Percentiles rank a stretch among this genome's conserved stretches.
Evolutionary conservation across 2,888 invertebrate species (phyloP).

Genomic region (Amitus sp.): DNA sequence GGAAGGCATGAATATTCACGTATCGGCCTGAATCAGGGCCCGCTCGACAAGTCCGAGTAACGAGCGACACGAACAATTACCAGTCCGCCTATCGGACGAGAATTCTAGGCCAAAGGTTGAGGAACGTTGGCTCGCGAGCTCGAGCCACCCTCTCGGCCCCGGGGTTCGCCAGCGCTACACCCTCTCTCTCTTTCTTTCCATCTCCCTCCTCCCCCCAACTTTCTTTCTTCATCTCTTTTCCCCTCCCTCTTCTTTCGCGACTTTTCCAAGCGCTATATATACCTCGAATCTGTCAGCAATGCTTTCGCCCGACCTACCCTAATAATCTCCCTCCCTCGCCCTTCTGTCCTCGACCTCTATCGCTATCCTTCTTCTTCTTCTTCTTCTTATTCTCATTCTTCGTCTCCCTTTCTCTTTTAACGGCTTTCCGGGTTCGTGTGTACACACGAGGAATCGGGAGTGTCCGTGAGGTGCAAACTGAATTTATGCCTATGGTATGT

Average conservation of each 20-base stretch:
- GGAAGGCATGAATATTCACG: conserved; percentile 41
- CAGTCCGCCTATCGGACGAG: conserved; percentile 52
- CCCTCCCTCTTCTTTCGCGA: conserved; percentile 27
- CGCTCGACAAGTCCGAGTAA: conserved; percentile 45
- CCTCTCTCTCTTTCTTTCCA: conserved; percentile 3
- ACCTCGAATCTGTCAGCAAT: conserved; percentile 47
- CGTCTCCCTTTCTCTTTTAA: too few relatives aligned
- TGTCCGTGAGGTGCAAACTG: conserved; percentile 4
- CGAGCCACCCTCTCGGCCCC: conserved; percentile 17
- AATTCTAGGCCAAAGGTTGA: conserved; percentile 65
- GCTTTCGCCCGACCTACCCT: conserved; percentile 62
- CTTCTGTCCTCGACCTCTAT: conserved; percentile 44
- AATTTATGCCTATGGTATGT: conserved; percentile 22
- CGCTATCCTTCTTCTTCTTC: conserved; percentile 42
- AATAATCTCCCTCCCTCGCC: conserved; percentile 43
- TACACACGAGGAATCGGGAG: conserved; percentile 4
- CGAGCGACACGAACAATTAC: conserved; percentile 51
- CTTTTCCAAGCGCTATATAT: conserved; percentile 20
- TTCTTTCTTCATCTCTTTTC: conserved; percentile 12
- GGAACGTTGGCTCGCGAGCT: conserved; percentile 56
- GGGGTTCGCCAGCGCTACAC: conserved; percentile 12
- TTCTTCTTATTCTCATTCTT: too few relatives aligned
- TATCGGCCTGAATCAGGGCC: conserved; percentile 43
- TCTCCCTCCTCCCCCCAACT: conserved; percentile 18
- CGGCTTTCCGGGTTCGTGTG: conserved; percentile 26